phyloP scores from a whole-genome alignment of 2,888 invertebrate genomes.

The Drosophila birchii region DNA sequence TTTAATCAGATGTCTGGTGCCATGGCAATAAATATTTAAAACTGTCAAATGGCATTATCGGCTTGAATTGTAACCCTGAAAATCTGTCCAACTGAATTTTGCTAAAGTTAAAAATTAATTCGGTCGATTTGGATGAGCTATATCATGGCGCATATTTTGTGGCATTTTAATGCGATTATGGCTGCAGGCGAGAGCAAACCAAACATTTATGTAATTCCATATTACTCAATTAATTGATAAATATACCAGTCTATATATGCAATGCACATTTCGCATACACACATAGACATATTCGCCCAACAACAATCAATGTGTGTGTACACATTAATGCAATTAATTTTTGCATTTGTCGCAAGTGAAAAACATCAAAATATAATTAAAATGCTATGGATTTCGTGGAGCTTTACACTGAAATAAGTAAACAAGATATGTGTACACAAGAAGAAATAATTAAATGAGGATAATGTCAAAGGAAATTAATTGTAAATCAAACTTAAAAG shows the following conservation, averaged over 20 bases:
- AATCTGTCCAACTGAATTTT: conserved; percentile 37
- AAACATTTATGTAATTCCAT: conserved; percentile 58
- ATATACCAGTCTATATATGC: conserved; percentile 31
- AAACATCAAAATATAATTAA: conserved; percentile 48
- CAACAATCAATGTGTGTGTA: conserved; percentile 28
- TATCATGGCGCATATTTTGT: conserved; percentile 38
- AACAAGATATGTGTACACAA: conserved; percentile 1
- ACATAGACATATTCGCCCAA: background rate
- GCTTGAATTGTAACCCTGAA: conserved; percentile 55
- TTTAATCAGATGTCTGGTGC: conserved; percentile 15
- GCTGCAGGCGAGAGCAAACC: conserved; percentile 42
- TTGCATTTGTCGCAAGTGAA: conserved; percentile 50
- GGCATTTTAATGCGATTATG: conserved; percentile 56
- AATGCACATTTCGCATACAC: background rate
- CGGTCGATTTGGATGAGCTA: conserved; percentile 9
- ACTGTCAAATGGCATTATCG: conserved; percentile 57
- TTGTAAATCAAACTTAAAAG: background rate
- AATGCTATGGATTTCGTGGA: conserved; percentile 35
- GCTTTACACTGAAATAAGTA: conserved; percentile 25
- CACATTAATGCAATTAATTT: conserved; percentile 70
- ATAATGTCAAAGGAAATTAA: background rate
- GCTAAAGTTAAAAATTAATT: conserved; percentile 12
- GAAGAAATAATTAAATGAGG: background rate
- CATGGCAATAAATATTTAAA: conserved; percentile 21
- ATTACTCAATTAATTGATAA: conserved; percentile 68